Conservation (phyloP, 2,113 vertebrate genomes). For the Mastomys natalensis region DNA sequence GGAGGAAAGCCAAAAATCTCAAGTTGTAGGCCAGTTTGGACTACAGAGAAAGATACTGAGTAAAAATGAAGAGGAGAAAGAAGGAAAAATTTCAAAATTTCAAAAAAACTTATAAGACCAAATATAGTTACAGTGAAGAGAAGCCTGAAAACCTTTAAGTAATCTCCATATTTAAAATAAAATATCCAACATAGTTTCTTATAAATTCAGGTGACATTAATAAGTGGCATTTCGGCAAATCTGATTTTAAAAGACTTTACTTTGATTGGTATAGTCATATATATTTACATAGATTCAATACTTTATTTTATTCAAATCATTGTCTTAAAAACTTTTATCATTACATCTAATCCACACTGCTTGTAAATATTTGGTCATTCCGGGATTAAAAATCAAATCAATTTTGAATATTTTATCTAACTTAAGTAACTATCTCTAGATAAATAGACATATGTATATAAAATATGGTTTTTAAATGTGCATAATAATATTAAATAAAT, state of each 20-base stretch:
- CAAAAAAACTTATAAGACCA: background rate
- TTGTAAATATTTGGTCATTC: background rate
- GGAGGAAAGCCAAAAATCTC: too few relatives aligned
- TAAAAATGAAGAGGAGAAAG: background rate
- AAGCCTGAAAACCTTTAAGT: background rate
- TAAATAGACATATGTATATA: background rate
- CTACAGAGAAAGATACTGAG: background rate
- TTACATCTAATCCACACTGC: background rate
- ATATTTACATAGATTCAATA: background rate
- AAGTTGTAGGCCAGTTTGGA: background rate
- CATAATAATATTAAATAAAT: background rate
- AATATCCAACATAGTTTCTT: background rate
- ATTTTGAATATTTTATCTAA: background rate
- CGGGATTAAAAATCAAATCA: background rate
- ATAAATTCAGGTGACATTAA: background rate
- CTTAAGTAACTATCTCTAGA: background rate
- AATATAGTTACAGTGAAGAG: background rate
- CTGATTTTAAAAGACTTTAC: background rate
- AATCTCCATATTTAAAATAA: background rate
- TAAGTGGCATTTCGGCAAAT: background rate
- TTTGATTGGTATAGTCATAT: background rate
- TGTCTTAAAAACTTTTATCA: background rate
- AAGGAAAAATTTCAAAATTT: background rate
- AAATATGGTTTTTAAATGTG: background rate
- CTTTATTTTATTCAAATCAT: conserved; percentile 3